Evolutionary conservation across 2,797 vertebrate genomes (phyloP).

Genomic region (Buphagus erythrorhynchus): DNA sequence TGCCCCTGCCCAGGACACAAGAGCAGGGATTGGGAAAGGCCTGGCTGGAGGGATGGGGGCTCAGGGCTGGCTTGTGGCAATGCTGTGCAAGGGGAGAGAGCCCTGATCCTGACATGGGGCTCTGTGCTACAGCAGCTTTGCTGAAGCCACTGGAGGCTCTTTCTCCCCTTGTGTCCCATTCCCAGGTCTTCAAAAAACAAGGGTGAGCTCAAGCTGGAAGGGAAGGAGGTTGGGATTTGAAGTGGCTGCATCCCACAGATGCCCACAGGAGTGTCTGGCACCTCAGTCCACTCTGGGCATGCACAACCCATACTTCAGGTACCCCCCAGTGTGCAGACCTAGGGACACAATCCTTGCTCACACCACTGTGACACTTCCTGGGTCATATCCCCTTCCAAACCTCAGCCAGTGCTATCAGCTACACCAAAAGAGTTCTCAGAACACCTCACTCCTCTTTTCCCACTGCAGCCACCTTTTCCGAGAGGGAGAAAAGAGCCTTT

Average conservation of each 20-base stretch:
- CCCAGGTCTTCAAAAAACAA: not conserved
- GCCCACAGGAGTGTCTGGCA: not conserved
- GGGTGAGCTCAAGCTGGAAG: not conserved
- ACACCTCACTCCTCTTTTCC: not conserved
- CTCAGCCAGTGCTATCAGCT: not conserved
- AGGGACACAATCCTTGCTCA: not conserved
- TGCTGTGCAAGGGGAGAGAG: not conserved
- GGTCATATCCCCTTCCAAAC: not conserved
- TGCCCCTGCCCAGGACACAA: not conserved
- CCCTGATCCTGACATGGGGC: not conserved
- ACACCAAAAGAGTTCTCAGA: not conserved
- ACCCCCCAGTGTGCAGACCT: not conserved
- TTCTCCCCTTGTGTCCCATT: not conserved
- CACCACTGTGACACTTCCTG: not conserved
- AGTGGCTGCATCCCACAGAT: not conserved
- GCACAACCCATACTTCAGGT: fast-evolving
- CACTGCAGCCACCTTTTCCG: not conserved
- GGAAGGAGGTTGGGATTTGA: not conserved
- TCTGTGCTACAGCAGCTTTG: not conserved
- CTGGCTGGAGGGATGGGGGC: not conserved
- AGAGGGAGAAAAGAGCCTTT: not conserved
- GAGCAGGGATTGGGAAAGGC: fast-evolving
- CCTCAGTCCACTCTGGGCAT: not conserved
- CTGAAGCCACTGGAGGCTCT: not conserved
- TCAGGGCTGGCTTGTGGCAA: fast-evolving